Conservation (phyloP, 2,797 vertebrate species). For the Hipposideros larvatus region DNA sequence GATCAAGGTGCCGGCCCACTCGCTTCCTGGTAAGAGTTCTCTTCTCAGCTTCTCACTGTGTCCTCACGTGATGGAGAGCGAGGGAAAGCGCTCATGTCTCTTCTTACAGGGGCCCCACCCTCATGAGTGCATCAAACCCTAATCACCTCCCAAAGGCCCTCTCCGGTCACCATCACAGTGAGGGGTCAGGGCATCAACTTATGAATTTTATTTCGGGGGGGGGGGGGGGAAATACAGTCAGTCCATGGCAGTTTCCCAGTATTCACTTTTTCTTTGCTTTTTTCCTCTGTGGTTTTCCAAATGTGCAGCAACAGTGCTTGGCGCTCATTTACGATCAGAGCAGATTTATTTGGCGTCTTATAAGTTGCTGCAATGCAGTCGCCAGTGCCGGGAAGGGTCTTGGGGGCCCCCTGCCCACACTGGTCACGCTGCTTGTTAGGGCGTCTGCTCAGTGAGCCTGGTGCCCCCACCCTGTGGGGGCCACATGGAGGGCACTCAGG, state of each 20-base stretch:
- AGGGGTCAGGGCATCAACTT: neutral
- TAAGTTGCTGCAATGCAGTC: too few relatives aligned
- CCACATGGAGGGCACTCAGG: neutral
- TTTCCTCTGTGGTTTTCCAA: neutral
- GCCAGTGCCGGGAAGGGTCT: rapidly evolving
- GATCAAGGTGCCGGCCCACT: neutral
- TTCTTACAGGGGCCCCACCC: neutral
- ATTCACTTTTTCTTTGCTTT: rapidly evolving
- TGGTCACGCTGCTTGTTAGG: neutral
- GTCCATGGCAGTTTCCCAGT: rapidly evolving
- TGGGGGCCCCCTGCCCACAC: neutral
- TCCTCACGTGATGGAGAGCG: rapidly evolving
- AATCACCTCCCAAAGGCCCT: neutral
- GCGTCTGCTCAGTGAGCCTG: too few relatives aligned
- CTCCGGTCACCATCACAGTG: rapidly evolving
- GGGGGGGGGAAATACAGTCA: rapidly evolving
- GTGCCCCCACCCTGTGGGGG: neutral
- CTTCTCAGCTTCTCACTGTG: neutral
- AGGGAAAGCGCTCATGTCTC: too few relatives aligned
- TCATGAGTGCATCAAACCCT: neutral
- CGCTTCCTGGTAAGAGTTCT: rapidly evolving
- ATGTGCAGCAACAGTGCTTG: too few relatives aligned
- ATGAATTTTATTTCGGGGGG: rapidly evolving
- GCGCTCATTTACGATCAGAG: neutral
- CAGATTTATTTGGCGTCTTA: rapidly evolving